phyloP scores from a whole-genome alignment of 2,113 vertebrate genomes.

The Zapornia atra region DNA sequence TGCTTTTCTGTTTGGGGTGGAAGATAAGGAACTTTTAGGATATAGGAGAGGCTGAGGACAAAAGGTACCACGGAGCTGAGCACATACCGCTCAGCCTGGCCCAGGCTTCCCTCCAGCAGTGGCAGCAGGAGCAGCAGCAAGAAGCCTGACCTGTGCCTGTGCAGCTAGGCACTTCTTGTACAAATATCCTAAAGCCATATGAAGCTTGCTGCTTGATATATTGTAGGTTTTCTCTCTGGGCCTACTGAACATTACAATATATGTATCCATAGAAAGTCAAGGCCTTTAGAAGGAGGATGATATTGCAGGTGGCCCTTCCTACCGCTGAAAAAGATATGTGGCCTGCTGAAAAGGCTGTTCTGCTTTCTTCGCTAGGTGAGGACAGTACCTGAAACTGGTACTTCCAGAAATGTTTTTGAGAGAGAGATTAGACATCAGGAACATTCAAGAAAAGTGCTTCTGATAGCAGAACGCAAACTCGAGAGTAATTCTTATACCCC shows the following conservation, averaged over 20 bases:
- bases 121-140: background rate
- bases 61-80: background rate
- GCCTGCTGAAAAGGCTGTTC: background rate
- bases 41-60: background rate
- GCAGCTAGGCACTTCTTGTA: background rate
- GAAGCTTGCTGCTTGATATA: background rate
- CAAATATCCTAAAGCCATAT: background rate
- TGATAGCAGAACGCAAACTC: background rate
- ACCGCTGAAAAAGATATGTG: background rate
- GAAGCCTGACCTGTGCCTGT: background rate
- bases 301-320: background rate
- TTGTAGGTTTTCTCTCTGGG: background rate
- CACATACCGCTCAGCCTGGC: accelerated
- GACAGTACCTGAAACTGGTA: background rate
- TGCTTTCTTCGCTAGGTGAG: background rate
- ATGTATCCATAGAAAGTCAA: background rate
- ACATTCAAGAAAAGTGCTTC: background rate
- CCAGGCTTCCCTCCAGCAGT: accelerated
- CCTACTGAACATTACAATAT: background rate
- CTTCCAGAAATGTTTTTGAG: background rate
- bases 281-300: background rate
- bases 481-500: background rate
- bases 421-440: background rate
- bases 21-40: background rate
- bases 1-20: background rate